Percentiles rank a stretch among this genome's conserved stretches.
These are phyloP conservation scores for Ariopsis seemanni DNA, from an alignment of 2,113 vertebrate genomes.

Conservation along the genomic window DNA sequence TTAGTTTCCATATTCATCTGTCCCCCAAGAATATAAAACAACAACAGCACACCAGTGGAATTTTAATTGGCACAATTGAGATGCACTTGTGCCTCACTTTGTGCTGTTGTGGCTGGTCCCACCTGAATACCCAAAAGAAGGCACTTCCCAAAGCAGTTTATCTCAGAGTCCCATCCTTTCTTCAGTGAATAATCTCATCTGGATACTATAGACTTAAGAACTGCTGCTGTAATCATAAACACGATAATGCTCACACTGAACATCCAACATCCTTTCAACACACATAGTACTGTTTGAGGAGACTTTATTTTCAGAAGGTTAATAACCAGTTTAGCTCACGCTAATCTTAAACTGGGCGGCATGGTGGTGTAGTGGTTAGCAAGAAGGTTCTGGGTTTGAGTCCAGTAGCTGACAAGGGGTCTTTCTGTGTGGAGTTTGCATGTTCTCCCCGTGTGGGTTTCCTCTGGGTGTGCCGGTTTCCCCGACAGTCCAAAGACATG, in stretches of 20 bases:
- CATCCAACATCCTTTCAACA: not conserved
- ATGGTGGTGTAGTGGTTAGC: no score
- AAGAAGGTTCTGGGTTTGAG: no score
- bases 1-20: constrained; percentile 12
- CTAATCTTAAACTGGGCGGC: no score
- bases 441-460: no score
- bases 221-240: not conserved
- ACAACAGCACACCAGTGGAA: constrained; percentile 34
- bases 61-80: constrained; percentile 33
- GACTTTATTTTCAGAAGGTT: no score
- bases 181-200: not conserved
- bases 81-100: not conserved
- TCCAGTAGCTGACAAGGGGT: no score
- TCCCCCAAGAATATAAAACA: constrained; percentile 44
- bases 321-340: no score
- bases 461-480: no score
- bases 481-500: no score
- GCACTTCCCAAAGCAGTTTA: not conserved
- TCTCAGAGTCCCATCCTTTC: not conserved
- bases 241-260: not conserved
- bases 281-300: not conserved
- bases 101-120: not conserved
- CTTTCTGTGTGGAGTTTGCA: no score
- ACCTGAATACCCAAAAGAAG: not conserved
- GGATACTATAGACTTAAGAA: not conserved